phyloP scores from a whole-genome alignment of 2,113 vertebrate species.

The Muntiacus reevesi region DNA sequence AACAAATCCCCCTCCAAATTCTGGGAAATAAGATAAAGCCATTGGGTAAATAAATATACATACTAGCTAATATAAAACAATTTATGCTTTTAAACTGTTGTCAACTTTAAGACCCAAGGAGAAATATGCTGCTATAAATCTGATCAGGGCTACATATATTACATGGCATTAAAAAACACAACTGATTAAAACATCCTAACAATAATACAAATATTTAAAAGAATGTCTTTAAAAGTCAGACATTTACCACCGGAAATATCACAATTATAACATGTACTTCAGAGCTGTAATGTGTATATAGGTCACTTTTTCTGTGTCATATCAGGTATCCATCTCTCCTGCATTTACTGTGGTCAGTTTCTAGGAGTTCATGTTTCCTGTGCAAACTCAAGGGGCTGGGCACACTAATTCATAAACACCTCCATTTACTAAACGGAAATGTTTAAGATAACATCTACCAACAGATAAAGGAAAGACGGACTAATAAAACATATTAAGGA shows the following conservation, averaged over 20 bases:
- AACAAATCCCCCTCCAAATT: slow-evolving; percentile 53
- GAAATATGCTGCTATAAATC: slow-evolving; percentile 54
- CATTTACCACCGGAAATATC: slow-evolving; percentile 67
- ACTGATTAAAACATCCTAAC: slow-evolving; percentile 53
- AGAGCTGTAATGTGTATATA: slow-evolving; percentile 50
- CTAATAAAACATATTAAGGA: slow-evolving; percentile 3
- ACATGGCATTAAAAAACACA: slow-evolving; percentile 58
- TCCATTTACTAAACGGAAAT: slow-evolving; percentile 64
- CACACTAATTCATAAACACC: slow-evolving; percentile 60
- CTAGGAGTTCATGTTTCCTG: slow-evolving; percentile 52
- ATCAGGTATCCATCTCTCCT: slow-evolving; percentile 25
- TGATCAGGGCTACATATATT: slow-evolving; percentile 34
- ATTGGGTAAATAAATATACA: slow-evolving; percentile 76
- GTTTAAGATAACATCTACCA: slow-evolving; percentile 41
- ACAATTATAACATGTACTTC: slow-evolving; percentile 67
- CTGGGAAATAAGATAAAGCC: slow-evolving; percentile 71
- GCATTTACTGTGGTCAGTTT: slow-evolving; percentile 49
- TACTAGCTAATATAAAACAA: slow-evolving; percentile 66
- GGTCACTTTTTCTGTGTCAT: slow-evolving; percentile 41
- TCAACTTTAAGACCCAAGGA: not conserved
- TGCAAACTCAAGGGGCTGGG: slow-evolving; percentile 53
- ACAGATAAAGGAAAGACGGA: slow-evolving; percentile 27
- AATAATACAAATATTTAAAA: slow-evolving; percentile 73
- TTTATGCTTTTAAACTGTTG: slow-evolving; percentile 56
- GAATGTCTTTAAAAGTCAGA: slow-evolving; percentile 68